Conservation (phyloP, 2,797 vertebrate species). For the Apogon talboti region DNA sequence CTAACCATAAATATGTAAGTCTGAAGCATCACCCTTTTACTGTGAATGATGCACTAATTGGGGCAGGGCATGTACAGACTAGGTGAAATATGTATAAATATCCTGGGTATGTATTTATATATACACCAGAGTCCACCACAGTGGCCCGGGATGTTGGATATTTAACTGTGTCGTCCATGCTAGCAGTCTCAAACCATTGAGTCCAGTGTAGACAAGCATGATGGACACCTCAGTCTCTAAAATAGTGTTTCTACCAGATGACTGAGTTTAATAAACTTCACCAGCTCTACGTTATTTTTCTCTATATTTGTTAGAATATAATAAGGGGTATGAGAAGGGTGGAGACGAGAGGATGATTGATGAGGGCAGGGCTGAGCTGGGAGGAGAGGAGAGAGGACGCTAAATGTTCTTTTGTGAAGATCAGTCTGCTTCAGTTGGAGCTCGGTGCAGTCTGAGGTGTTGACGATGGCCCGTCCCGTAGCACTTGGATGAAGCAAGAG, state of each 20-base stretch:
- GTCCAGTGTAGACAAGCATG: slow-evolving; percentile 19
- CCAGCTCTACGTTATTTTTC: slow-evolving; percentile 43
- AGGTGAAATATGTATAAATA: slow-evolving; percentile 36
- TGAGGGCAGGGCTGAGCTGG: slow-evolving; percentile 20
- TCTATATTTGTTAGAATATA: slow-evolving; percentile 49
- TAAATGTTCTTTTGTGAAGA: slow-evolving; percentile 15
- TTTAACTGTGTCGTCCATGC: slow-evolving; percentile 33
- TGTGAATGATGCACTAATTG: slow-evolving; percentile 18
- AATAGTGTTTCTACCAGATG: slow-evolving; percentile 45
- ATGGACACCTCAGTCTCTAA: slow-evolving; percentile 37
- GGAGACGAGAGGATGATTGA: slow-evolving; percentile 14
- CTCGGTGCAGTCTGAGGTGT: slow-evolving; percentile 30
- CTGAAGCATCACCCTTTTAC: slow-evolving; percentile 9
- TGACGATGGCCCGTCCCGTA: slow-evolving; percentile 22
- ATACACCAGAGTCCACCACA: slow-evolving; percentile 49
- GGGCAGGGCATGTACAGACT: slow-evolving; percentile 18
- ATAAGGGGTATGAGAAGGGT: slow-evolving; percentile 29
- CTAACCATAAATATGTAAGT: slow-evolving; percentile 5
- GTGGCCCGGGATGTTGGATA: slow-evolving; percentile 13
- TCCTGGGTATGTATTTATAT: slow-evolving; percentile 55
- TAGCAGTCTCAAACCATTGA: slow-evolving; percentile 47
- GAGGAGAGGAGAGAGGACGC: slow-evolving; percentile 28
- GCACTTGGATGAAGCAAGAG: slow-evolving; percentile 31
- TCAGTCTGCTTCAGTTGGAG: slow-evolving; percentile 14
- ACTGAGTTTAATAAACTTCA: slow-evolving; percentile 31